Conservation (phyloP, 1,140 invertebrate species). For the Augochlora pura region DNA sequence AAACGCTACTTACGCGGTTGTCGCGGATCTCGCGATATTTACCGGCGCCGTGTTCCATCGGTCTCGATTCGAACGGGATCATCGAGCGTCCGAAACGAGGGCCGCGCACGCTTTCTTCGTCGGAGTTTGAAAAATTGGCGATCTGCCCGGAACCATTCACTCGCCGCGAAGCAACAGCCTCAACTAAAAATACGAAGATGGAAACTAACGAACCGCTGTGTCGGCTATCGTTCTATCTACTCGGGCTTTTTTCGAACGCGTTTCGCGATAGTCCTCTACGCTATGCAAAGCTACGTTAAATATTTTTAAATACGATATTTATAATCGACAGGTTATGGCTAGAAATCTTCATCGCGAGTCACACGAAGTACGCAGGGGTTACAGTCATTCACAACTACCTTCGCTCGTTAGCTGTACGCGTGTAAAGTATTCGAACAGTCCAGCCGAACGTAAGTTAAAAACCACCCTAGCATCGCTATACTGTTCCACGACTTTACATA, state of each 20-base stretch:
- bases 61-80: slow-evolving; percentile 13
- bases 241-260: background rate
- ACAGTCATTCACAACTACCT: no score
- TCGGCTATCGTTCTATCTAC: background rate
- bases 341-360: no score
- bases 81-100: slow-evolving; percentile 1
- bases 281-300: no score
- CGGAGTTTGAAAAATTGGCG: slow-evolving; percentile 14
- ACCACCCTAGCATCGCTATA: no score
- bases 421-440: no score
- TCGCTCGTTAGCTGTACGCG: no score
- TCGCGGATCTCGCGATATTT: background rate
- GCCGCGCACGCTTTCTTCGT: background rate
- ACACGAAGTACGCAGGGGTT: no score
- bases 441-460: no score
- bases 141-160: slow-evolving; percentile 30
- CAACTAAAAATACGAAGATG: slow-evolving; percentile 2
- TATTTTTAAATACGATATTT: no score
- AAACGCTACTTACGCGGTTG: background rate
- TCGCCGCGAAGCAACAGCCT: slow-evolving; percentile 13
- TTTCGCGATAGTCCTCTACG: background rate
- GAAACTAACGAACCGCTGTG: background rate
- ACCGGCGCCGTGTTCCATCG: background rate
- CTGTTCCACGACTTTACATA: no score
- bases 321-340: no score